These are phyloP conservation scores for Zootermopsis nevadensis DNA, from an alignment of 2,888 invertebrate species.

Conservation along the genomic window DNA sequence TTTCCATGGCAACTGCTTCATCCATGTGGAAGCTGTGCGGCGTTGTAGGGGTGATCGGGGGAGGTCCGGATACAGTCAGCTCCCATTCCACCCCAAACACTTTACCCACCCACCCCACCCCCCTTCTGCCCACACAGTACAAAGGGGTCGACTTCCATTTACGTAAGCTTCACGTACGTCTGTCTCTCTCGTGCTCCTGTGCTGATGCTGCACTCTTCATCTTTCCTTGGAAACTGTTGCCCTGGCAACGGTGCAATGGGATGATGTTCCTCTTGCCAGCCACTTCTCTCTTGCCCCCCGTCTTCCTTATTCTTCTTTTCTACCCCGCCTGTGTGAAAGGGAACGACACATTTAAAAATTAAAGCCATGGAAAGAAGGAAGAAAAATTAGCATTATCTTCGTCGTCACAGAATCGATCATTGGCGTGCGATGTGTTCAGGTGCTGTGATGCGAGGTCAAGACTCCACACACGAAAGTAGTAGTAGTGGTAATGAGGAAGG, in stretches of 20 bases:
- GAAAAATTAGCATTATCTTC: too few relatives aligned
- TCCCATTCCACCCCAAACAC: constrained; percentile 20
- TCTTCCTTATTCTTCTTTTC: too few relatives aligned
- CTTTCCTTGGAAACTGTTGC: constrained; percentile 36
- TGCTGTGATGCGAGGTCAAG: too few relatives aligned
- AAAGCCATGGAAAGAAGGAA: too few relatives aligned
- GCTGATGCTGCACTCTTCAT: not conserved
- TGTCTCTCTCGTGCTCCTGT: not conserved
- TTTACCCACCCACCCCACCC: not conserved
- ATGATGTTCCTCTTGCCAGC: not conserved
- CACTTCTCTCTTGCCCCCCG: not conserved
- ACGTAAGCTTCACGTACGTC: constrained; percentile 15
- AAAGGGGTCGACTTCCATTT: constrained; percentile 35
- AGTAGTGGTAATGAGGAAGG: too few relatives aligned
- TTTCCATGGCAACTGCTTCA: constrained; percentile 36
- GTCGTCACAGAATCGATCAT: too few relatives aligned
- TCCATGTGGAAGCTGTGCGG: constrained; percentile 24
- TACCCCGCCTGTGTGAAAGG: too few relatives aligned
- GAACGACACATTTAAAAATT: too few relatives aligned
- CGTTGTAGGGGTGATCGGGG: not conserved
- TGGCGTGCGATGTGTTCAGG: too few relatives aligned
- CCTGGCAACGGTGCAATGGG: constrained; percentile 9
- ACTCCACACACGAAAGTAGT: too few relatives aligned
- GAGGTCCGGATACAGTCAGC: not conserved
- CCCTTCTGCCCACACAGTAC: not conserved